phyloP scores from a whole-genome alignment of 23 tunicate species.

The Phallusia fumigata region DNA sequence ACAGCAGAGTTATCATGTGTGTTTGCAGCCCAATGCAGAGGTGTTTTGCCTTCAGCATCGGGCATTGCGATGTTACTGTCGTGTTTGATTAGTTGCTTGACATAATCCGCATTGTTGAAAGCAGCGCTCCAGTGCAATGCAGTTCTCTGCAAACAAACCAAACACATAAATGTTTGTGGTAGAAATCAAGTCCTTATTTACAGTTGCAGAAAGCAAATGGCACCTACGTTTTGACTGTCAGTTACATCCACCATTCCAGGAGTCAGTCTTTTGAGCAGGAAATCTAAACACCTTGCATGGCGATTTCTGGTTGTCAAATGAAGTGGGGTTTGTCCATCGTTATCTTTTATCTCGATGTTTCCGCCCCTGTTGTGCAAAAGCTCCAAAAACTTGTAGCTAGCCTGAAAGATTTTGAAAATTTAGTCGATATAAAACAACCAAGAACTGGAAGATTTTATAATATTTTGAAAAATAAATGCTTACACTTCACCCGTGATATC shows the following conservation, averaged over 20 bases:
- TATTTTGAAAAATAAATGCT: too few species aligned
- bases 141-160: conserved; percentile 50
- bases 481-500: too few species aligned
- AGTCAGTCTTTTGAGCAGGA: conserved; percentile 46
- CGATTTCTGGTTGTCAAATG: conserved; percentile 82
- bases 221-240: conserved; percentile 73
- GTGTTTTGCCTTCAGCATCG: conserved; percentile 88
- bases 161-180: background rate
- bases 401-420: too few species aligned
- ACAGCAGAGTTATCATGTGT: conserved; percentile 76
- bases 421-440: too few species aligned
- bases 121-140: conserved; percentile 96
- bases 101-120: conserved; percentile 84
- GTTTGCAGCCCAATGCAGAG: conserved; percentile 93
- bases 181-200: too few species aligned
- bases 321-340: conserved; percentile 97
- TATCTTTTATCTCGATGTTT: conserved; percentile 76
- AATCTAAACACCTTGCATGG: conserved; percentile 63
- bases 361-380: conserved; percentile 69
- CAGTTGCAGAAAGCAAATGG: too few species aligned
- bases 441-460: too few species aligned
- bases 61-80: conserved; percentile 78
- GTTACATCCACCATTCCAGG: conserved; percentile 89
- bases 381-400: conserved; percentile 90
- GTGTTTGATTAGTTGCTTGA: conserved; percentile 63